Evolutionary conservation across 2,888 invertebrate genomes (phyloP).

Genomic region (Ophonus ardosiacus): DNA sequence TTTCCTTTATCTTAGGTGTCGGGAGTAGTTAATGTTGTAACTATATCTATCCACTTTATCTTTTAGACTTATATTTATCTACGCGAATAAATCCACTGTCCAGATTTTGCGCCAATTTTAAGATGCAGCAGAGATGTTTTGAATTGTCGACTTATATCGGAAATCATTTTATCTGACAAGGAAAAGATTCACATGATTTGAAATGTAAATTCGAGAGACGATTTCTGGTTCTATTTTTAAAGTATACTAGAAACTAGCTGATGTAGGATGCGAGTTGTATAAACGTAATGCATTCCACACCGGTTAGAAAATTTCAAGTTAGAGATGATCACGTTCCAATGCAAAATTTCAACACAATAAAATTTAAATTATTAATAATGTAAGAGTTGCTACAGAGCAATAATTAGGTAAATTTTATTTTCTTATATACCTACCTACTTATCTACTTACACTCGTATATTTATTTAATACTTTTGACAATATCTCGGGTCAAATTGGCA

Average conservation of each 20-base stretch:
- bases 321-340: not conserved
- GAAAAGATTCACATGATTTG: not conserved
- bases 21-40: not conserved
- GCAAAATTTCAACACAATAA: not conserved
- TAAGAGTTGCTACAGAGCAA: too few species aligned
- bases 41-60: not conserved
- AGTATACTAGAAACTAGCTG: constrained; percentile 1
- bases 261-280: constrained; percentile 5
- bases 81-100: not conserved
- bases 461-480: too few species aligned
- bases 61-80: not conserved
- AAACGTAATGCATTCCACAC: not conserved
- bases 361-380: too few species aligned
- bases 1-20: not conserved
- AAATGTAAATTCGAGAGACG: constrained; percentile 22
- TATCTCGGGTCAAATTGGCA: too few species aligned
- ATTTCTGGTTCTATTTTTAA: not conserved
- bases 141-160: constrained; percentile 1
- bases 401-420: too few species aligned
- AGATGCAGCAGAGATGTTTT: not conserved
- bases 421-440: too few species aligned
- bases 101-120: not conserved
- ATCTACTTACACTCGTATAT: too few species aligned
- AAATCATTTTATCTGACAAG: not conserved
- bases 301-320: not conserved